Base-by-base conservation (phyloP, 2,888 invertebrate genomes). In the Timema podura region DNA sequence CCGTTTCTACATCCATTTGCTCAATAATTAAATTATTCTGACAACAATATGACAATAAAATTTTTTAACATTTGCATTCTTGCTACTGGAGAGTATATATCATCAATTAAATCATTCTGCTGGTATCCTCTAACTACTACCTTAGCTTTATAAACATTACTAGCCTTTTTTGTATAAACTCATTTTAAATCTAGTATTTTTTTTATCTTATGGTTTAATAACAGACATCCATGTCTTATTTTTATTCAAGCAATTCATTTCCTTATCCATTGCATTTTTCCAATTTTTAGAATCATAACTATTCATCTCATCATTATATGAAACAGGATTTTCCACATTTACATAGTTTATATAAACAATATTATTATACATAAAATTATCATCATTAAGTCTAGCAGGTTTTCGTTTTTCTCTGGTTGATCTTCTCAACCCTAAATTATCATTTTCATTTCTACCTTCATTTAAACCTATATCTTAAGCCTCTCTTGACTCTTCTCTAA, bases 1-100 rank as follows among this genome's bases (percentile, higher is more conserved):
- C 51, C 3, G 51, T 2, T 51, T 51, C 51, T 51, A 51, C 51
- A 51, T 51, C 11, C 51, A 51, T 51, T 51, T 51, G 11, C n/a
- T 51, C 51, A 51, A 51, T 51, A 51, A 51, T 51, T 51, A 51
- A 51, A 51, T n/a, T 51, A 51, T 51, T 51, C 51, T 51, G 51
- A 51, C 51, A 51, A 51, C 51, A 51, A 51, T 51, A 51, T 13
- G 51, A 51, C 3, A 51, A 51, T 51, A 3, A 51, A 51, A 51
- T n/a, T 13, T 51, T 51, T 51, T 51, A 51, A 51, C 51, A 3
- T 51, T 51, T 1, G n/a, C 51, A 51, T 51, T 51, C 51, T 51
- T n/a, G 51, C 51, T 51, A 51, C 51, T 51, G 51, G 51, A 51
- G 30, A 30, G 30, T 30, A 30, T 30, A 30, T 30, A 30, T 30